phyloP scores from a whole-genome alignment of 2,113 vertebrate genomes.

The Sinocyclocheilus anophthalmus region DNA sequence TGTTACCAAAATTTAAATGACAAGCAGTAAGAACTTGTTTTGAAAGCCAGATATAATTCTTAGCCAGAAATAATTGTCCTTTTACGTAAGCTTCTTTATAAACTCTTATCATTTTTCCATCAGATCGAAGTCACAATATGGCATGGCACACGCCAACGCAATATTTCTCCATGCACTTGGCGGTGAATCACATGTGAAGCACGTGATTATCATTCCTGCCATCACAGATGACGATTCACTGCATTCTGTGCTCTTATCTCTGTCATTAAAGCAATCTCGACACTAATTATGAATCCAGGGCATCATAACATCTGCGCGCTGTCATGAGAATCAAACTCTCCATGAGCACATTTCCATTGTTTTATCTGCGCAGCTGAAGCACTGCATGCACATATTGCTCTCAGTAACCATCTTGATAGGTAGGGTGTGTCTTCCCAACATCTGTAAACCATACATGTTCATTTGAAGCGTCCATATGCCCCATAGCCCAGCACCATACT shows the following conservation, averaged over 20 bases:
- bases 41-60: not conserved
- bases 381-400: not conserved
- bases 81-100: not conserved
- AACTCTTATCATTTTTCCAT: not conserved
- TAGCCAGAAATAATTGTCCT: not conserved
- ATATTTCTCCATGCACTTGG: constrained; percentile 9
- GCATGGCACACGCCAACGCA: constrained; percentile 9
- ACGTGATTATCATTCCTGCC: constrained; percentile 41
- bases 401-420: constrained; percentile 40
- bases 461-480: constrained; percentile 40
- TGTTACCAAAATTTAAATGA: not conserved
- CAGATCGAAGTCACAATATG: not conserved
- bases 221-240: constrained; percentile 46
- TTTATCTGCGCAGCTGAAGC: not conserved
- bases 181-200: constrained; percentile 38
- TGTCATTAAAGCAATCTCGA: constrained; percentile 48
- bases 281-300: constrained; percentile 52
- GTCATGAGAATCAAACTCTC: not conserved
- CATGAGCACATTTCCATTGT: not conserved
- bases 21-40: not conserved
- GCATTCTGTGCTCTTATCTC: constrained; percentile 46
- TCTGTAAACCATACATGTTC: constrained; percentile 56
- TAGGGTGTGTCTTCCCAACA: constrained; percentile 51
- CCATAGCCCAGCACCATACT: constrained; percentile 38
- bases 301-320: constrained; percentile 14